phyloP scores from a whole-genome alignment of 2,888 invertebrate species.

The Lingula anatina region DNA sequence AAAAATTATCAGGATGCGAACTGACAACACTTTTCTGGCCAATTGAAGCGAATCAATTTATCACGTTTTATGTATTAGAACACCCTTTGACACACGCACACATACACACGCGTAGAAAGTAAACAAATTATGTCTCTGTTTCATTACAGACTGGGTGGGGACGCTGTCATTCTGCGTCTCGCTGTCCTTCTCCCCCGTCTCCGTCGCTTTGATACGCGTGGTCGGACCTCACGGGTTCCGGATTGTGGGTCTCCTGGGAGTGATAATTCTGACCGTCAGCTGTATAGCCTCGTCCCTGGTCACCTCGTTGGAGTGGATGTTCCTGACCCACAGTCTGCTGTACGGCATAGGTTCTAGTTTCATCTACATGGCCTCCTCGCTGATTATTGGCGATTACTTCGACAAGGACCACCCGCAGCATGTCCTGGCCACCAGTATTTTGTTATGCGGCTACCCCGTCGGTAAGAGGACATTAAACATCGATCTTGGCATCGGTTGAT shows the following conservation, averaged over 20 bases:
- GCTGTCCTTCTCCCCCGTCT: neutral
- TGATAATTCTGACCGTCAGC: neutral
- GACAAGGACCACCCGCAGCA: conserved; percentile 26
- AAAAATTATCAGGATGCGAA: too few species aligned
- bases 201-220: neutral
- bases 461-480: too few species aligned
- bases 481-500: too few species aligned
- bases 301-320: conserved; percentile 22
- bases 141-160: neutral
- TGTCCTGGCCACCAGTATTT: conserved; percentile 30
- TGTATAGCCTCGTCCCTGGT: conserved; percentile 16
- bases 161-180: neutral
- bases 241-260: neutral
- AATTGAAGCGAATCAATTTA: too few species aligned
- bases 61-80: too few species aligned
- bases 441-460: conserved; percentile 30
- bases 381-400: conserved; percentile 31
- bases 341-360: conserved; percentile 30
- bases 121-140: neutral
- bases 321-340: conserved; percentile 23
- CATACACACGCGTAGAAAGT: neutral
- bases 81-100: too few species aligned
- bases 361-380: conserved; percentile 29
- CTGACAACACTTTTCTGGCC: too few species aligned
- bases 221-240: neutral